A percentile compares a stretch with the other conserved stretches of the same genome.
Evolutionary conservation across 2,888 invertebrate species (phyloP).

Genomic region (Platypus cylindrus): DNA sequence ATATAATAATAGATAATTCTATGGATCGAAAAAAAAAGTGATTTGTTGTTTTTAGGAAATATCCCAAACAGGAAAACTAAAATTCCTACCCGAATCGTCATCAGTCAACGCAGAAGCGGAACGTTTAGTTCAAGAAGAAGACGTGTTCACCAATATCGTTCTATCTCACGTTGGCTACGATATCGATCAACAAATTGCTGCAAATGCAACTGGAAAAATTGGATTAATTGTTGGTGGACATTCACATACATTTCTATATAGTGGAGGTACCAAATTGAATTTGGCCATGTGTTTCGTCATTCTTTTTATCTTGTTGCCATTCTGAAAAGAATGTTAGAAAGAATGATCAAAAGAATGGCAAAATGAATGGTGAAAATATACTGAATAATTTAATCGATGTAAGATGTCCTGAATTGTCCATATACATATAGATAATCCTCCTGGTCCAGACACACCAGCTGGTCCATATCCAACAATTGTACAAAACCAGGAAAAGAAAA

Average conservation of each 20-base stretch:
- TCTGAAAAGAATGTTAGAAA: too few species aligned
- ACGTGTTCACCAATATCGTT: conserved; percentile 66
- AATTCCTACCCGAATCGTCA: conserved; percentile 55
- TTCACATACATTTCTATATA: conserved; percentile 68
- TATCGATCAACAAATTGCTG: conserved; percentile 54
- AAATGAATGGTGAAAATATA: too few species aligned
- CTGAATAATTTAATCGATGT: background rate
- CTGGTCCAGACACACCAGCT: conserved; percentile 41
- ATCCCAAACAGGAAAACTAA: conserved; percentile 51
- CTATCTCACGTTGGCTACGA: conserved; percentile 70
- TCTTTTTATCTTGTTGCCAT: too few species aligned
- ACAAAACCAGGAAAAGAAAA: conserved; percentile 39
- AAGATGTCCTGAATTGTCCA: conserved; percentile 4
- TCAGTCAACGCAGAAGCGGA: conserved; percentile 55
- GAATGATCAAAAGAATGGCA: too few species aligned
- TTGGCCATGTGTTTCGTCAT: too few species aligned
- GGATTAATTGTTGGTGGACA: conserved; percentile 82
- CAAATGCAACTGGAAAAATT: conserved; percentile 49
- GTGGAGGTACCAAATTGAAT: conserved; percentile 34
- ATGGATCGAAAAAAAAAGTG: background rate
- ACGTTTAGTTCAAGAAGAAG: conserved; percentile 43
- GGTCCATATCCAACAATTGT: conserved; percentile 63
- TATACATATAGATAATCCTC: conserved; percentile 24
- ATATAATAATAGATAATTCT: background rate
- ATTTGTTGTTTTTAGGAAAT: conserved; percentile 43